These are phyloP conservation scores for Oscheius sp. DNA, from an alignment of 2,888 invertebrate genomes.

Conservation along the genomic window DNA sequence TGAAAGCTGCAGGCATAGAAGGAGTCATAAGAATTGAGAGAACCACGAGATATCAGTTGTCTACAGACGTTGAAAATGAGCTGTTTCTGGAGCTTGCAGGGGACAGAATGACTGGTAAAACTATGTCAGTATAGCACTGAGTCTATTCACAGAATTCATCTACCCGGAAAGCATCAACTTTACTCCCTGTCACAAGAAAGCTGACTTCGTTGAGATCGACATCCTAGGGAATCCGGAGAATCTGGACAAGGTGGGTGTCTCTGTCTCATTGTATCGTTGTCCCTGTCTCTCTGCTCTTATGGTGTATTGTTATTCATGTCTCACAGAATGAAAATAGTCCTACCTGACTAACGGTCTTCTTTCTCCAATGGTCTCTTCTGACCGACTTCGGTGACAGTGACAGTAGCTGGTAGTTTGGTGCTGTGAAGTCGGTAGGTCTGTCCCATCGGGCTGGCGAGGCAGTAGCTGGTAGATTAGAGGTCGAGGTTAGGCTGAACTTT, in stretches of 20 bases:
- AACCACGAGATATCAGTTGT: conserved; percentile 82
- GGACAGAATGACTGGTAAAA: conserved; percentile 56
- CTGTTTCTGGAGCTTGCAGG: conserved; percentile 50
- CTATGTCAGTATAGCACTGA: background rate
- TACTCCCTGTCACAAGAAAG: conserved; percentile 29
- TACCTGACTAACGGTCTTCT: no score
- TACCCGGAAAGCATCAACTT: conserved; percentile 42
- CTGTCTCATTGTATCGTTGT: background rate
- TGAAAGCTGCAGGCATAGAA: conserved; percentile 84
- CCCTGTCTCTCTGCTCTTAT: no score
- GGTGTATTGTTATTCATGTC: no score
- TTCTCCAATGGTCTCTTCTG: no score
- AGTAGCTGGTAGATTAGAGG: no score
- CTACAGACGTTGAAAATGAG: conserved; percentile 25
- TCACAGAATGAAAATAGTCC: no score
- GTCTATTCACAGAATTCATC: conserved; percentile 36
- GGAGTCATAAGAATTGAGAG: conserved; percentile 86
- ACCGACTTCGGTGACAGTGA: no score
- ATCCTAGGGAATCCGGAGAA: conserved; percentile 37
- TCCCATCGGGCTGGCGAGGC: no score
- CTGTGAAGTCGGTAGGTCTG: no score
- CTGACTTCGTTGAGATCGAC: conserved; percentile 44
- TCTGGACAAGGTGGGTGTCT: conserved; percentile 20
- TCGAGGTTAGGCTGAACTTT: no score
- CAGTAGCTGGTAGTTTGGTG: no score